Base-by-base conservation (phyloP, 2,797 vertebrate genomes). In the Ataeniobius toweri region DNA sequence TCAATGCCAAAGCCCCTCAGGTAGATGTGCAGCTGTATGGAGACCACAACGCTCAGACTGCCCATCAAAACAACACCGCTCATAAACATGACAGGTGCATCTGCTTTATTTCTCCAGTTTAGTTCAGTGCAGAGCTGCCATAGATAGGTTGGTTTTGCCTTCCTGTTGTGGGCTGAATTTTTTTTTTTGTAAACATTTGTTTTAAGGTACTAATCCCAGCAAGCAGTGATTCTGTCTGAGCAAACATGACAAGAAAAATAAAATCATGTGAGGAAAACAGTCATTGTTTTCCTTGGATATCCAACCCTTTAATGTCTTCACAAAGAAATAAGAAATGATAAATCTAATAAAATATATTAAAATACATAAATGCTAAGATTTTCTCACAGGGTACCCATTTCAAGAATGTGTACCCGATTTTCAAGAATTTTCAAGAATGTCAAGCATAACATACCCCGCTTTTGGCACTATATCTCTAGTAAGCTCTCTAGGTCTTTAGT, bases 1-100 rank as follows among this genome's bases (percentile, higher is more conserved):
- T 89, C 80, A 68, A 71, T 69, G 86, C 77, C 46, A n/a, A 46
- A 83, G 80, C 41, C 80, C 80, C 82, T 89, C 89, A 89, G 86
- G 78, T 88, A 44, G 85, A 84, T 70, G 75, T 80, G 80, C 79
- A 73, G 84, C 77, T 78, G 77, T 31, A 75, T 63, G 72, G 85
- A 77, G 77, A 58, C 73, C 72, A 31, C 44, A 1, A 53, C 80
- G 79, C 79, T 71, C 73, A 71, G 50, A 75, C 80, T 55, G 78
- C 85, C 73, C 65, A 28, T 84, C 78, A 82, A 72, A 82, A 83
- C 77, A 67, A 81, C 70, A 76, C 86, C 41, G 81, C 85, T 77
- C 68, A 83, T 83, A 51, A 67, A 78, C 77, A 51, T 74, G 81
- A 84, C 80, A 83, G 77, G 44, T 72, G 83, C 80, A 67, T 84